phyloP scores from a whole-genome alignment of 2,888 invertebrate genomes.

The Osmoderma eremita region DNA sequence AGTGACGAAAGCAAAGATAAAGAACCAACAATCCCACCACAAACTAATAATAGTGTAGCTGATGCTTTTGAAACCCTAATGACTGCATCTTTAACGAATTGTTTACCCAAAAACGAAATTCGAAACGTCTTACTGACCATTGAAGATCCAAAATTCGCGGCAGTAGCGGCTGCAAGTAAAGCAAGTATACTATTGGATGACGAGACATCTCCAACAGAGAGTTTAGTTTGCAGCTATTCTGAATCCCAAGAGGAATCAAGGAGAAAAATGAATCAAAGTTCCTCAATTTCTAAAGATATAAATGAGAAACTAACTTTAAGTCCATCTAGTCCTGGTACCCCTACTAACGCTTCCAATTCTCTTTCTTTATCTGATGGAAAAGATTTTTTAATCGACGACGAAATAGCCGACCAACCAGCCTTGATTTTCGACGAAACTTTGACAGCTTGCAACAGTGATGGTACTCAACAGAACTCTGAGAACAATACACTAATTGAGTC shows the following conservation, averaged over 20 bases:
- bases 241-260: conserved; percentile 68
- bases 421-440: conserved; percentile 77
- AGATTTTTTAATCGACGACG: conserved; percentile 87
- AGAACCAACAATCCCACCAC: conserved; percentile 41
- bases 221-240: conserved; percentile 76
- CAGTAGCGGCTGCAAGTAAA: conserved; percentile 75
- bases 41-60: conserved; percentile 32
- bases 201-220: conserved; percentile 86
- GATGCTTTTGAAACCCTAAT: conserved; percentile 54
- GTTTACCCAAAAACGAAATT: conserved; percentile 51
- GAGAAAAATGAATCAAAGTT: conserved; percentile 52
- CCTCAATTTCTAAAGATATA: conserved; percentile 65
- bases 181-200: conserved; percentile 79
- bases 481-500: conserved; percentile 58
- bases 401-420: conserved; percentile 91
- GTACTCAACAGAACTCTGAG: conserved; percentile 51
- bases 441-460: conserved; percentile 52
- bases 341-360: conserved; percentile 80
- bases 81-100: conserved; percentile 49
- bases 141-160: conserved; percentile 80
- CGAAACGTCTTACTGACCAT: conserved; percentile 72
- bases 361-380: conserved; percentile 83
- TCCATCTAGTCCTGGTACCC: conserved; percentile 77
- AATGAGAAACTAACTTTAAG: conserved; percentile 60
- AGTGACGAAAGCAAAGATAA: conserved; percentile 66